Conservation (phyloP, 1,140 invertebrate species). For the Penaeus chinensis region DNA sequence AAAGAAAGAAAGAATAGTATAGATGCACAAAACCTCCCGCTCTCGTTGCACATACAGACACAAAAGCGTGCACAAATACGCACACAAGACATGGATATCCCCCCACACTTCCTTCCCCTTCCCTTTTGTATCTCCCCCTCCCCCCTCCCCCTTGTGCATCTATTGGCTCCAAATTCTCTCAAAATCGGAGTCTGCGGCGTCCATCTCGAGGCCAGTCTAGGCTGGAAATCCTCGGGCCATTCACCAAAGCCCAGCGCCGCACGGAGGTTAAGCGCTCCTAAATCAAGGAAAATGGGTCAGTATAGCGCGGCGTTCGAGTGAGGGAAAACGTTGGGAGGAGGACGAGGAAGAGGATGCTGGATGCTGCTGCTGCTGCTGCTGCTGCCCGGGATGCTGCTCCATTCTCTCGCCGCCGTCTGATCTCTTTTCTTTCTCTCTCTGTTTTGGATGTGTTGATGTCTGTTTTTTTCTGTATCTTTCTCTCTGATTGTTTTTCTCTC, state of each 20-base stretch:
- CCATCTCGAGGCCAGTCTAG: background rate
- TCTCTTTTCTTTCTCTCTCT: slow-evolving; percentile 3
- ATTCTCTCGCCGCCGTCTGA: slow-evolving; percentile 8
- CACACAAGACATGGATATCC: no score
- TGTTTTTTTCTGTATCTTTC: no score
- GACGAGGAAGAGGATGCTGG: slow-evolving; percentile 8
- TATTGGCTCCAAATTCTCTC: no score
- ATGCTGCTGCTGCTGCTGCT: slow-evolving; percentile 12
- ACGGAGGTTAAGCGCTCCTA: slow-evolving; percentile 37
- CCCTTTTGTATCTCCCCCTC: background rate
- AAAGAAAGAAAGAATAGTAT: no score
- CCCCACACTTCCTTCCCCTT: no score
- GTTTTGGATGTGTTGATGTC: no score
- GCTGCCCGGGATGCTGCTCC: slow-evolving; percentile 15
- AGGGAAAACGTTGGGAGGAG: slow-evolving; percentile 35
- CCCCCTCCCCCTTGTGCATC: background rate
- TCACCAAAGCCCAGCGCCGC: slow-evolving; percentile 27
- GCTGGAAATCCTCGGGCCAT: slow-evolving; percentile 34
- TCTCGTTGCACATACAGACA: no score
- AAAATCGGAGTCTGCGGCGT: background rate
- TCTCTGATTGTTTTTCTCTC: no score
- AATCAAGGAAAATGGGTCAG: slow-evolving; percentile 54
- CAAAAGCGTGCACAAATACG: no score
- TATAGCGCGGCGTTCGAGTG: slow-evolving; percentile 25
- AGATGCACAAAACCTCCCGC: no score